Evolutionary conservation across 2,888 invertebrate species (phyloP), one percentile per base, ranked within the genome.

Genomic region (Sturmia bella): DNA sequence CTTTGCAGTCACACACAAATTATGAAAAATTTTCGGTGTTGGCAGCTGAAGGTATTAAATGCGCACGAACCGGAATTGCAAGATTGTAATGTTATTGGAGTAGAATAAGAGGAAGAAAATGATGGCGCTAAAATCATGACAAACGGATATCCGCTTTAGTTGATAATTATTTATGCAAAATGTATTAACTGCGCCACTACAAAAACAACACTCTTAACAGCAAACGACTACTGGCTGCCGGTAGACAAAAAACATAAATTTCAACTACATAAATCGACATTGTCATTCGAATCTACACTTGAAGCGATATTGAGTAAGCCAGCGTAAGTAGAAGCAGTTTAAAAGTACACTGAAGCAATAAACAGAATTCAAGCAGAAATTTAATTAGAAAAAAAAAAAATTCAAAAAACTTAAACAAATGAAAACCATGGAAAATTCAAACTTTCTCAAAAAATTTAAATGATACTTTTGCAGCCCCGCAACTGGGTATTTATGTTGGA

Each of bases 121-220:
- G 63, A 74, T 69, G 48, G 80, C 57, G 80, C 64, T 59, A 59
- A 80, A 43, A 48, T 70, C 56, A 74, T 56, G 69, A 64, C 69
- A 70, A 80, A 64, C 64, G 75, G 70, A 80, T 66, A 59, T 80
- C 59, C 75, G 64, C 19, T 66, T 63, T 50, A 41, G 54, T 48
- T 74, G 74, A 80, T 74, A 80, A 80, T 79, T 68, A 80, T 68
- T 74, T 80, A 69, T 80, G 69, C 57, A 75, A 75, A 80, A 79
- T 69, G 61, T 45, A 76, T 69, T 54, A 76, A 61, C 37, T 69
- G 17, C 32, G 32, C 43, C 72, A 50, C 11, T 27, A 6, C 41
- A 50, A 41, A n/a, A 61, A 61, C 43, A 19, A 37, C 43, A 19
- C n/a, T 32, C n/a, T 32, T 17, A 45, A 37, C 15, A 32, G 45